Conservation (phyloP, 2,797 vertebrate genomes). For the Diplodus sargus region DNA sequence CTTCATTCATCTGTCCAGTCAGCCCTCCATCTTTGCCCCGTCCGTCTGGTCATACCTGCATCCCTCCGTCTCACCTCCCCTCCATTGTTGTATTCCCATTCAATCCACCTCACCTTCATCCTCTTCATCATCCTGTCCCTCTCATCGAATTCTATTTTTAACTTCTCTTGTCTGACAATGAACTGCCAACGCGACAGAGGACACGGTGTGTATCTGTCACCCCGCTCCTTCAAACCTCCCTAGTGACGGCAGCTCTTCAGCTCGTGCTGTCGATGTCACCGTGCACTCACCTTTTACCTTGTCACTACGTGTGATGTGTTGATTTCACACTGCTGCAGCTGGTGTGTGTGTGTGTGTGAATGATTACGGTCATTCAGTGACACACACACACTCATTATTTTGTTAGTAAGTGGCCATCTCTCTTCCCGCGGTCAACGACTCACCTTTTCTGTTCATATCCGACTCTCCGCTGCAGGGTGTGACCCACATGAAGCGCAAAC, state of each 20-base stretch:
- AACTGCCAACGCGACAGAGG: conserved; percentile 57
- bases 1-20: not conserved
- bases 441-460: conserved; percentile 44
- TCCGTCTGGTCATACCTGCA: not conserved
- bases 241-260: conserved; percentile 33
- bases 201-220: conserved; percentile 35
- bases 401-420: conserved; percentile 20
- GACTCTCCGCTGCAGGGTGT: conserved; percentile 18
- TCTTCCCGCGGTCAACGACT: conserved; percentile 26
- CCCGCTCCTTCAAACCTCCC: conserved; percentile 19
- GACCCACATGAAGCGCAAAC: conserved; percentile 26
- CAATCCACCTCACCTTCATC: not conserved
- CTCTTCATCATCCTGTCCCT: not conserved
- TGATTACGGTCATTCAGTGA: not conserved
- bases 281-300: conserved; percentile 59
- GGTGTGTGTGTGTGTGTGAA: not conserved
- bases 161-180: conserved; percentile 34
- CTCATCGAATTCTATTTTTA: not conserved
- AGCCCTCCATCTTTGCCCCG: not conserved
- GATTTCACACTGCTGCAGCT: conserved; percentile 29
- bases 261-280: conserved; percentile 54
- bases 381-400: conserved; percentile 33
- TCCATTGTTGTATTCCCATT: not conserved
- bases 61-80: not conserved
- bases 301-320: conserved; percentile 57